A percentile compares a stretch with the other conserved stretches of the same genome.
These are phyloP conservation scores for Babylonia areolata DNA, from an alignment of 1,140 invertebrate genomes.

Conservation along the genomic window DNA sequence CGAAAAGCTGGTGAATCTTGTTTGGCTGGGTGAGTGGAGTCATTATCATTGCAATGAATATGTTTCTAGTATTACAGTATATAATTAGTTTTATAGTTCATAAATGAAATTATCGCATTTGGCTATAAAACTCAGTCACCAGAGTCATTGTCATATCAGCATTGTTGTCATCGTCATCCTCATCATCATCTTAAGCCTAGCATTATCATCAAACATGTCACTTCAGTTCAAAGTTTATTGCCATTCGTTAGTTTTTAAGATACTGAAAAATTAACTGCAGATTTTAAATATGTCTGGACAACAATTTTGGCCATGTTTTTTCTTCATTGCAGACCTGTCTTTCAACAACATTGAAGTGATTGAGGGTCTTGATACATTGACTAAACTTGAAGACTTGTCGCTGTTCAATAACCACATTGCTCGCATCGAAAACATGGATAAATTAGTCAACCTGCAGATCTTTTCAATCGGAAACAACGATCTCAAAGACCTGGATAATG, in stretches of 20 bases:
- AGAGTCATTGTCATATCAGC: not conserved
- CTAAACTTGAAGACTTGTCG: conserved; percentile 75
- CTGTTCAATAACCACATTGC: conserved; percentile 76
- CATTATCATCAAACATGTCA: no score
- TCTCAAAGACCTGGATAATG: conserved; percentile 84
- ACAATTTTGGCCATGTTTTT: not conserved
- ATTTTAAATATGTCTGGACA: no score
- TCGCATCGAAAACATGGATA: conserved; percentile 75
- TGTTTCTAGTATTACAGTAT: no score
- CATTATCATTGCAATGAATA: no score
- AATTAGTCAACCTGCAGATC: conserved; percentile 82
- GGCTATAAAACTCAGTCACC: not conserved
- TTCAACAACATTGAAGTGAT: conserved; percentile 75
- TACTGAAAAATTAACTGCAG: no score
- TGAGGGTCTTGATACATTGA: conserved; percentile 67
- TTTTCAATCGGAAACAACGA: conserved; percentile 90
- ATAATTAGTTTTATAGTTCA: no score
- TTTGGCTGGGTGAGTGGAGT: conserved; percentile 74
- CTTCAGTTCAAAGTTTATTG: no score
- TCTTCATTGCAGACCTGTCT: conserved; percentile 72
- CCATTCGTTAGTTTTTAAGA: no score
- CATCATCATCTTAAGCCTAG: not conserved
- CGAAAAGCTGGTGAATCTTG: conserved; percentile 72
- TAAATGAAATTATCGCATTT: no score
- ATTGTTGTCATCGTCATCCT: not conserved